Conservation (phyloP, 2,113 vertebrate genomes). For the Varanus komodoensis region DNA sequence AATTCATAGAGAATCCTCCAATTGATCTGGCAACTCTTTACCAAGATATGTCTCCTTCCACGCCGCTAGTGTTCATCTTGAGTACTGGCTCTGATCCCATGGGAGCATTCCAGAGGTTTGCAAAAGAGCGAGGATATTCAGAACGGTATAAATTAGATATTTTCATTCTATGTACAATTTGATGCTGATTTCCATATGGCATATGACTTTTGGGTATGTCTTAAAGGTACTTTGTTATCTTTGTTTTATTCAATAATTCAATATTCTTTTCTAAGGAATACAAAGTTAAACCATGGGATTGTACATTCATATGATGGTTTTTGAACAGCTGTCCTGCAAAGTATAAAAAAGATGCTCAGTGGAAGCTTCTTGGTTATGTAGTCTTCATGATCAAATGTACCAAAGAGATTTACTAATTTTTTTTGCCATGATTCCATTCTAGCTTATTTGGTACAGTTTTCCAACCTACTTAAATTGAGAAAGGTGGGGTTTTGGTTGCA, state of each 20-base stretch:
- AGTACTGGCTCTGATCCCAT: constrained; percentile 87
- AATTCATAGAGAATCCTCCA: constrained; percentile 84
- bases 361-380: not conserved
- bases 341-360: not conserved
- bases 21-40: constrained; percentile 84
- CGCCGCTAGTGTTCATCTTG: constrained; percentile 84
- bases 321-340: not conserved
- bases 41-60: constrained; percentile 80
- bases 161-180: not conserved
- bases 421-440: not conserved
- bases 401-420: not conserved
- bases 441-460: not conserved
- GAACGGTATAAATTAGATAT: constrained; percentile 71
- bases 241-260: not conserved
- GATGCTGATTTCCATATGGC: not conserved
- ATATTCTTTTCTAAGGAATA: not conserved
- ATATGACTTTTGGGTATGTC: not conserved
- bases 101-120: constrained; percentile 87
- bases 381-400: not conserved
- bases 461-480: not conserved
- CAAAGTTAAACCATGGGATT: not conserved
- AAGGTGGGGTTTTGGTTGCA: not conserved
- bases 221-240: not conserved
- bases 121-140: constrained; percentile 80
- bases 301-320: not conserved